phyloP scores from a whole-genome alignment of 2,888 invertebrate species.

The Rutpela maculata region DNA sequence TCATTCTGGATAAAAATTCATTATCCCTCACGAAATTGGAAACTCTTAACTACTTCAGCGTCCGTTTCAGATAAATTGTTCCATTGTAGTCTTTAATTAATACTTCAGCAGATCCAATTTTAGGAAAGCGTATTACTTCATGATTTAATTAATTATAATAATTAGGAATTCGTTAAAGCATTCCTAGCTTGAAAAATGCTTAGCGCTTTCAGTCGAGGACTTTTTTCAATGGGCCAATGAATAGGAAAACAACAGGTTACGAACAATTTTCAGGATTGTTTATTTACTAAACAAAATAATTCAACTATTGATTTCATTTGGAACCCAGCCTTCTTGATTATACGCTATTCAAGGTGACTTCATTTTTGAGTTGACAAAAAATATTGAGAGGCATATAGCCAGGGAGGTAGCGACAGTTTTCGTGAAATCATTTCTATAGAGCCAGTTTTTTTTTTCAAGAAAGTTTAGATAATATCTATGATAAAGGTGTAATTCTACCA shows the following conservation, averaged over 20 bases:
- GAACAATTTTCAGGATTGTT: neutral
- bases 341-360: no score
- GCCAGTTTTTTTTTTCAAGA: no score
- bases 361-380: no score
- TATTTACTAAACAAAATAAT: neutral
- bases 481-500: no score
- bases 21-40: slow-evolving; percentile 70
- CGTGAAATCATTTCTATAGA: no score
- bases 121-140: slow-evolving; percentile 64
- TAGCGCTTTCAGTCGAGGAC: neutral
- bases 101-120: slow-evolving; percentile 59
- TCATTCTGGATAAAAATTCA: slow-evolving; percentile 69
- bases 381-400: no score
- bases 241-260: neutral
- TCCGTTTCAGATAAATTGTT: slow-evolving; percentile 62
- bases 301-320: neutral
- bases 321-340: no score
- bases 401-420: no score
- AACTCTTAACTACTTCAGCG: slow-evolving; percentile 67
- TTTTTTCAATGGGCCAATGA: neutral
- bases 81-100: slow-evolving; percentile 68
- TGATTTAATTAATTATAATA: slow-evolving; percentile 64
- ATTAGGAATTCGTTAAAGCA: slow-evolving; percentile 38
- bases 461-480: no score
- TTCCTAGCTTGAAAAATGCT: neutral